Evolutionary conservation across 2,113 vertebrate genomes (phyloP), one percentile per base, ranked within the genome.

Genomic region (Alces alces): DNA sequence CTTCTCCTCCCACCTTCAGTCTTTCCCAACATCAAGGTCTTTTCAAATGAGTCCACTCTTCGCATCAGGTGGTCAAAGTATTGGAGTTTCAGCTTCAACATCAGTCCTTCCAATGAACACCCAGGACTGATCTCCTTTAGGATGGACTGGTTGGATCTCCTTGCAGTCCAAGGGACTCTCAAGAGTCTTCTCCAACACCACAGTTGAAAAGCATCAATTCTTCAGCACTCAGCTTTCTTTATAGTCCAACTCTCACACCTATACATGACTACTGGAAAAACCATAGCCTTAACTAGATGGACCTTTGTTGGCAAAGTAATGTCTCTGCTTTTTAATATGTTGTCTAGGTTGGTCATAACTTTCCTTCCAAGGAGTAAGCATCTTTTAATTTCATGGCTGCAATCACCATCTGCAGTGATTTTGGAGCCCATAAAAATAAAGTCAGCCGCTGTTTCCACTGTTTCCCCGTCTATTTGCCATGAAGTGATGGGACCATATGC

Each of bases 151-250:
- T 9, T 66, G 33, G 16, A n/a, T 9, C 6, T 19, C 33, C 33
- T n/a, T 66, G 15, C 16, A n/a, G 33, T 66, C 61, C 33, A n/a
- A n/a, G 33, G 61, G 61, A 66, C 33, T 66, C 61, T 66, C 61
- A 66, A n/a, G 61, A n/a, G 64, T 66, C 33, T 66, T 66, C 64
- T 66, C 64, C 33, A 66, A n/a, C 8, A 66, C 33, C 64, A 66
- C 16, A 66, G 1, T 19, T 66, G 8, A 36, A 66, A 66, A n/a
- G 16, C 33, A 66, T 66, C 64, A n/a, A 19, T 66, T 66, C 64
- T 66, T n/a, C 0, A 0, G 33, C 0, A 0, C 15, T 64, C 61
- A 64, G 61, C 16, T 19, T 17, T 64, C 16, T 17, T 64, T 8
- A 9, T 16, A n/a, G 61, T 64, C 30, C 61, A 64, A 16, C 2